A percentile compares a stretch with the other conserved stretches of the same genome.
Conservation (phyloP, 2,113 vertebrate species). For the Dromas ardeola region DNA sequence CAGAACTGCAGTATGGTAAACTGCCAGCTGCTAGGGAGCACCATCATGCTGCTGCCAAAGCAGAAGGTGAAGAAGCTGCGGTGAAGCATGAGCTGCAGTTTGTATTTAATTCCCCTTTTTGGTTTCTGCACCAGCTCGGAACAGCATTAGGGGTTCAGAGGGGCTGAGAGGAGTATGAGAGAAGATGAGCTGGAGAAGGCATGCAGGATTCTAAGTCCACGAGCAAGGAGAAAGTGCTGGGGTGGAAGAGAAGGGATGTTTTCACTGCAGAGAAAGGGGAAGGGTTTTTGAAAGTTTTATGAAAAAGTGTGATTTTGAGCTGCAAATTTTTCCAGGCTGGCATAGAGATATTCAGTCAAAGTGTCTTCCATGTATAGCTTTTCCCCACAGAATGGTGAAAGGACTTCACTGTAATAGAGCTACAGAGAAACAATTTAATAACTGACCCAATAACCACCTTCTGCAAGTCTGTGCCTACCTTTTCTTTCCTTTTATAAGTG, state of each 20-base stretch:
- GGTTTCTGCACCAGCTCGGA: background rate
- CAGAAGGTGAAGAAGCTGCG: constrained; percentile 6
- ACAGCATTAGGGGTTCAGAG: background rate
- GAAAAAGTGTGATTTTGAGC: background rate
- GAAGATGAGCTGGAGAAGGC: background rate
- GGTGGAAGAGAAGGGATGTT: background rate
- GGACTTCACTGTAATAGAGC: background rate
- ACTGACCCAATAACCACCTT: background rate
- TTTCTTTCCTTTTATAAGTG: background rate
- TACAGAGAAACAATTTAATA: background rate
- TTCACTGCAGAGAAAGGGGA: background rate
- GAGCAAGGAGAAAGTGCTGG: background rate
- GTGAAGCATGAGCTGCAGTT: background rate
- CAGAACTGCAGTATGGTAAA: constrained; percentile 15
- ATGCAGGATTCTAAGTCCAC: background rate
- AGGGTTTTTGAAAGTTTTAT: background rate
- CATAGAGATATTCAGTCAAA: background rate
- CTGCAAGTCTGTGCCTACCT: background rate
- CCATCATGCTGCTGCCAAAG: background rate
- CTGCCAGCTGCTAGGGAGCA: constrained; percentile 22
- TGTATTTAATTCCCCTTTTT: background rate
- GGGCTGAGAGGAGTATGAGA: background rate
- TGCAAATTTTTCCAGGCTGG: background rate
- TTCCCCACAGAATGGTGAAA: background rate
- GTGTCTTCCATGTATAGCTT: background rate